Conservation (phyloP, 2,113 vertebrate genomes). For the Oncorhynchus kisutch region DNA sequence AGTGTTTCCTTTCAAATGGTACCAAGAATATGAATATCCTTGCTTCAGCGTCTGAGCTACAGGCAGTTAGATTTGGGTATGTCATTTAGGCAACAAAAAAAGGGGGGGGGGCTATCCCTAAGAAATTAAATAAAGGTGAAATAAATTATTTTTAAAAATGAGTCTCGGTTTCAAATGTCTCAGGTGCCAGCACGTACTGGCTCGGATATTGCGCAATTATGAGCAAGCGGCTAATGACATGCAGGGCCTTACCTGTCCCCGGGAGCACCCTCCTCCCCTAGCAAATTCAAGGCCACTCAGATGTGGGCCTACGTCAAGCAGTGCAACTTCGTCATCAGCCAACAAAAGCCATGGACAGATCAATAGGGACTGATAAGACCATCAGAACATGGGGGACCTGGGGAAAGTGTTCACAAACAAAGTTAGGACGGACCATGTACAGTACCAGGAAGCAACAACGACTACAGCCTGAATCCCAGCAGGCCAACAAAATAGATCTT, state of each 20-base stretch:
- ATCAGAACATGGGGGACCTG: background rate
- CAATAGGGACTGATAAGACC: constrained; percentile 57
- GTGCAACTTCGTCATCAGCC: constrained; percentile 14
- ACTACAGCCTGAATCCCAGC: background rate
- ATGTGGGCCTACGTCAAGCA: constrained; percentile 11
- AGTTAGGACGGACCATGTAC: constrained; percentile 27
- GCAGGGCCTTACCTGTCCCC: constrained; percentile 9
- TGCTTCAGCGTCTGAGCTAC: too few relatives aligned
- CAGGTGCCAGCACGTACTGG: too few relatives aligned
- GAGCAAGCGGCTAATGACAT: background rate
- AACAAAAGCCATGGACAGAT: constrained; percentile 20
- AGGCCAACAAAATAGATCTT: background rate
- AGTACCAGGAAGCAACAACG: constrained; percentile 40
- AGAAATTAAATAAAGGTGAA: too few relatives aligned
- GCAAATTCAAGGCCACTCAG: constrained; percentile 15
- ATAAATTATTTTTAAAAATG: too few relatives aligned
- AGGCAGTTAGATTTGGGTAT: too few relatives aligned
- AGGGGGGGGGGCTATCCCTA: too few relatives aligned
- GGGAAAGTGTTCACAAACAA: constrained; percentile 35
- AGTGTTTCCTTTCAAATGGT: too few relatives aligned
- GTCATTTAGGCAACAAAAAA: too few relatives aligned
- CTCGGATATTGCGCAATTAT: too few relatives aligned
- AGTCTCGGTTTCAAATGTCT: too few relatives aligned
- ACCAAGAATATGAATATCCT: too few relatives aligned
- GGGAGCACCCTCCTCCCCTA: background rate